Evolutionary conservation across 2,797 vertebrate genomes (phyloP).

Genomic region (Myripristis jacobus): DNA sequence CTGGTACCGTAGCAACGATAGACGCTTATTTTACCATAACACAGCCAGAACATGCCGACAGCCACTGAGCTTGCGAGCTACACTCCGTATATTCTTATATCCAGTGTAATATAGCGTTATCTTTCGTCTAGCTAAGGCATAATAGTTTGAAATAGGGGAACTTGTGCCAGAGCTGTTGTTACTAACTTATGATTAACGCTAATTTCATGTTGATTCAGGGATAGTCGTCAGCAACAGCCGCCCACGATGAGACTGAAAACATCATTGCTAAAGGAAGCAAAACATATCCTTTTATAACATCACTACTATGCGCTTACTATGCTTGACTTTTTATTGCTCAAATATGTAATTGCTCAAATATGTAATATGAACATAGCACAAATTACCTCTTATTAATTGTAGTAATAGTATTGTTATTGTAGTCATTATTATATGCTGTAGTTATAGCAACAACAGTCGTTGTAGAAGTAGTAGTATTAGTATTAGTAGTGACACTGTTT

Average conservation of each 20-base stretch:
- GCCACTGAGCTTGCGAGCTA: slow-evolving; percentile 25
- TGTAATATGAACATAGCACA: background rate
- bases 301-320: background rate
- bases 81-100: slow-evolving; percentile 37
- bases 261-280: slow-evolving; percentile 93
- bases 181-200: slow-evolving; percentile 6
- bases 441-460: too few species aligned
- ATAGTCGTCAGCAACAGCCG: slow-evolving; percentile 29
- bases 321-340: background rate
- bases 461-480: too few species aligned
- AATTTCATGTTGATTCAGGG: slow-evolving; percentile 35
- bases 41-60: slow-evolving; percentile 13
- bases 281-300: slow-evolving; percentile 96
- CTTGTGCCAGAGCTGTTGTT: background rate
- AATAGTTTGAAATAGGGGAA: background rate
- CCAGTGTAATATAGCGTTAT: background rate
- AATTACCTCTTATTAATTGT: too few species aligned
- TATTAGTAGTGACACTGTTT: too few species aligned
- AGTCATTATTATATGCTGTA: too few species aligned
- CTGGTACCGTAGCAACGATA: slow-evolving; percentile 77
- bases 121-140: background rate
- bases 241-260: slow-evolving; percentile 93
- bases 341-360: background rate
- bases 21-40: slow-evolving; percentile 51
- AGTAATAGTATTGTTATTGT: too few species aligned